Evolutionary conservation across 1,140 invertebrate genomes (phyloP).

Genomic region (Delia radicum): DNA sequence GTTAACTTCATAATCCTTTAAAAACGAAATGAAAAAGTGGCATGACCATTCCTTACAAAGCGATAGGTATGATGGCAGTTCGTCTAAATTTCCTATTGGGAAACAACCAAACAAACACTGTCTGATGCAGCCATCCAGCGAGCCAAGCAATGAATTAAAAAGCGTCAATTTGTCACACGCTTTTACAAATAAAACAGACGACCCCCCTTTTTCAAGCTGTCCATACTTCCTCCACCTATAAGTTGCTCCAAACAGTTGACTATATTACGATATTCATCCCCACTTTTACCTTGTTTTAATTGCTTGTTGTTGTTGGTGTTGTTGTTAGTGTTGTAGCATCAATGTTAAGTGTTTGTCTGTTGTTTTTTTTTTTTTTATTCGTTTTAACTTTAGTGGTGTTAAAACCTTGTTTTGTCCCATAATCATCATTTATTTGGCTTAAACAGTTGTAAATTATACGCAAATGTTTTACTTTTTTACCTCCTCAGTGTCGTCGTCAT

Average conservation of each 20-base stretch:
- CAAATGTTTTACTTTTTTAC: neutral
- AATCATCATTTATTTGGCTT: constrained; percentile 19
- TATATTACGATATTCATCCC: neutral
- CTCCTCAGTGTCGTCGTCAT: neutral
- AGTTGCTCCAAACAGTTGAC: neutral
- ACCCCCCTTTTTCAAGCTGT: too few relatives aligned
- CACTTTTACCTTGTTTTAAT: neutral
- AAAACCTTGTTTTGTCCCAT: constrained; percentile 22
- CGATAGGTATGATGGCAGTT: too few relatives aligned
- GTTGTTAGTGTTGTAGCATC: neutral
- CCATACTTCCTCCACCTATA: neutral
- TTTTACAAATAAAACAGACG: too few relatives aligned
- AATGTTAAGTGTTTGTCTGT: neutral
- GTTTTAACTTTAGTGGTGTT: neutral
- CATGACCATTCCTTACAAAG: too few relatives aligned
- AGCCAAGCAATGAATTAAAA: constrained; percentile 7
- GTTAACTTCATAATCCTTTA: too few relatives aligned
- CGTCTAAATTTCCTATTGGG: too few relatives aligned
- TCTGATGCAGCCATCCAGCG: neutral
- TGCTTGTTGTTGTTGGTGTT: neutral
- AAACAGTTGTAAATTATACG: constrained; percentile 21
- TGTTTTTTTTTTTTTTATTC: neutral
- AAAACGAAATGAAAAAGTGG: too few relatives aligned
- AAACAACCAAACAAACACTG: neutral
- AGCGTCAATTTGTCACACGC: constrained; percentile 20